Evolutionary conservation across 2,113 vertebrate species (phyloP).

Genomic region (Ptychochromis oligacanthus): DNA sequence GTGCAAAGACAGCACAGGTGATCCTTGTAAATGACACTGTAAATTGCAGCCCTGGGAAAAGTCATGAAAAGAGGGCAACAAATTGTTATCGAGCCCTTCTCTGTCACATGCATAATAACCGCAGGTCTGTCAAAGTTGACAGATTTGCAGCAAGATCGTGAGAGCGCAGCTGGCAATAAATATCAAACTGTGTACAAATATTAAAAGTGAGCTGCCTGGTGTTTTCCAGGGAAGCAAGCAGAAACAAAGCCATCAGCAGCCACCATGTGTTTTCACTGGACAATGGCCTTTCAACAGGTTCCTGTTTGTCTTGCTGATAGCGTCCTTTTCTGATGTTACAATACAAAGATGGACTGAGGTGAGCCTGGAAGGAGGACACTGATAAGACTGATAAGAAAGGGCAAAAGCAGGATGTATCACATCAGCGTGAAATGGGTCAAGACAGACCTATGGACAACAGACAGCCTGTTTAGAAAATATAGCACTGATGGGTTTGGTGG

Average conservation of each 20-base stretch:
- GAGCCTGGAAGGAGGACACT: constrained; percentile 52
- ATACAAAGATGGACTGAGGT: constrained; percentile 48
- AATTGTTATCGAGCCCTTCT: not conserved
- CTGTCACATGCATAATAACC: constrained; percentile 35
- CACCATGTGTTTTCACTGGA: constrained; percentile 61
- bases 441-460: constrained; percentile 1
- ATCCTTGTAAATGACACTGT: constrained; percentile 36
- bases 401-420: constrained; percentile 36
- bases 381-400: constrained; percentile 72
- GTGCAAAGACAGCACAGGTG: not conserved
- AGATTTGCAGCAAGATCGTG: constrained; percentile 12
- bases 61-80: not conserved
- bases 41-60: constrained; percentile 25
- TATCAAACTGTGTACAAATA: constrained; percentile 43
- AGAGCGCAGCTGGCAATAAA: constrained; percentile 45
- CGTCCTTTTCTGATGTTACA: constrained; percentile 52
- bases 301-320: constrained; percentile 75
- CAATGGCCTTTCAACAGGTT: constrained; percentile 72
- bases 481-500: not conserved
- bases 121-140: constrained; percentile 4
- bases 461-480: not conserved
- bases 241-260: constrained; percentile 64
- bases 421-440: constrained; percentile 21
- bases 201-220: constrained; percentile 27
- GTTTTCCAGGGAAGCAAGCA: constrained; percentile 16